These are phyloP conservation scores for Electrona antarctica DNA, from an alignment of 2,113 vertebrate genomes.

Conservation along the genomic window DNA sequence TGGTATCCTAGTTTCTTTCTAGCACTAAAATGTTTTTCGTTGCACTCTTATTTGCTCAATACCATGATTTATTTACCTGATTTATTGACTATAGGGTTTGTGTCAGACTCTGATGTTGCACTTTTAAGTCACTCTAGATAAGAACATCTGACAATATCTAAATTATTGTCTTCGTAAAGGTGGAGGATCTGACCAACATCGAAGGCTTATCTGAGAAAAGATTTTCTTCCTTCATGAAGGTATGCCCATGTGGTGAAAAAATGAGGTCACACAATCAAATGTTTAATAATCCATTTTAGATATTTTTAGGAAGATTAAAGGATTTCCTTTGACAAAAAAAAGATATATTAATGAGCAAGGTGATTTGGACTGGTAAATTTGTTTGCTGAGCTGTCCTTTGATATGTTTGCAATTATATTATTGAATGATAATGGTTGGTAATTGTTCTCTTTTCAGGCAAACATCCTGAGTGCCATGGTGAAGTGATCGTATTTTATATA, in stretches of 20 bases:
- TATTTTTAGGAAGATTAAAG: background rate
- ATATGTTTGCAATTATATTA: background rate
- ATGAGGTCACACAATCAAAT: too few species aligned
- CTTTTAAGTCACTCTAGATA: too few species aligned
- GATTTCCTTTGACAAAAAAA: background rate
- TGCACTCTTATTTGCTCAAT: too few species aligned
- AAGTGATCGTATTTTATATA: slow-evolving; percentile 58
- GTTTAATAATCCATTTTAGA: too few species aligned
- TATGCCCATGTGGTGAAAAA: slow-evolving; percentile 25
- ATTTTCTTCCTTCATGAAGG: slow-evolving; percentile 80
- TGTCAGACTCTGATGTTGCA: too few species aligned
- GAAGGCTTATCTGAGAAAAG: slow-evolving; percentile 79
- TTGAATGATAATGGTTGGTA: background rate
- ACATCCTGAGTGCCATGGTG: slow-evolving; percentile 76
- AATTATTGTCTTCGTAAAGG: slow-evolving; percentile 49
- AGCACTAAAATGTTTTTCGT: too few species aligned
- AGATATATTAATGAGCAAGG: background rate
- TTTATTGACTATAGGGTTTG: too few species aligned
- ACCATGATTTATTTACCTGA: too few species aligned
- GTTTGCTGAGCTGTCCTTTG: background rate
- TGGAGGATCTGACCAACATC: slow-evolving; percentile 77
- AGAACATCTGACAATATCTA: too few species aligned
- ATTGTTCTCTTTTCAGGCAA: slow-evolving; percentile 60
- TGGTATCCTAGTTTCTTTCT: too few species aligned
- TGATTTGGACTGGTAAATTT: background rate